A percentile compares a stretch with the other conserved stretches of the same genome.
These are phyloP conservation scores for Drosophila fuyamai DNA, from an alignment of 1,140 invertebrate genomes.

Conservation along the genomic window DNA sequence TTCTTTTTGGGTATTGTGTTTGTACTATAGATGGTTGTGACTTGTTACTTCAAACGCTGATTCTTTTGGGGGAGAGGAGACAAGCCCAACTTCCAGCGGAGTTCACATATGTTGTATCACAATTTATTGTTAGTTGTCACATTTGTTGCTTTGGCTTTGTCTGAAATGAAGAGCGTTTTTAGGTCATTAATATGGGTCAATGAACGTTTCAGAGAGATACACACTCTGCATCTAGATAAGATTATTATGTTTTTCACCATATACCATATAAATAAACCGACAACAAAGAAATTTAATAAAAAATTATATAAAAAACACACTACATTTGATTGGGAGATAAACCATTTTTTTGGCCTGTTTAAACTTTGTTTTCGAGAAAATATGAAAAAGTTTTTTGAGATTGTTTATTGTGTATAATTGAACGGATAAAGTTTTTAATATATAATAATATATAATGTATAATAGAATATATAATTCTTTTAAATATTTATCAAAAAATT, in stretches of 20 bases:
- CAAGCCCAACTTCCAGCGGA: conserved; percentile 13
- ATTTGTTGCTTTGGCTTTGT: conserved; percentile 53
- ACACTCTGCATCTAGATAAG: conserved; percentile 7
- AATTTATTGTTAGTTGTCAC: conserved; percentile 53
- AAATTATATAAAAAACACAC: not conserved
- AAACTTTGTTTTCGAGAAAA: not conserved
- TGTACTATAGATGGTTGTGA: conserved; percentile 43
- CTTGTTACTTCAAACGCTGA: conserved; percentile 17
- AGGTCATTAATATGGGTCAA: conserved; percentile 20
- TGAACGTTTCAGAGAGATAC: conserved; percentile 9
- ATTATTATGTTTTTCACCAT: conserved; percentile 10
- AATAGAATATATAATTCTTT: too few relatives aligned
- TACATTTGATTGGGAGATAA: not conserved
- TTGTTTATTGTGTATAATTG: too few relatives aligned
- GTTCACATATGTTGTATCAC: conserved; percentile 51
- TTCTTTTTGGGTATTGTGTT: conserved; percentile 14
- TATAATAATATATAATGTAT: too few relatives aligned
- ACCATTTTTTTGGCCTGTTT: conserved; percentile 2
- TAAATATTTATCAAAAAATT: too few relatives aligned
- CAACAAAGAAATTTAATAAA: conserved; percentile 25
- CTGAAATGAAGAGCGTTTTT: conserved; percentile 33
- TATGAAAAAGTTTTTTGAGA: too few relatives aligned
- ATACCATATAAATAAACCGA: conserved; percentile 2
- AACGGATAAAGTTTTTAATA: too few relatives aligned
- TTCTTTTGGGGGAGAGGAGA: conserved; percentile 8